Conservation (phyloP, 2,888 invertebrate genomes). For the Pecten maximus region DNA sequence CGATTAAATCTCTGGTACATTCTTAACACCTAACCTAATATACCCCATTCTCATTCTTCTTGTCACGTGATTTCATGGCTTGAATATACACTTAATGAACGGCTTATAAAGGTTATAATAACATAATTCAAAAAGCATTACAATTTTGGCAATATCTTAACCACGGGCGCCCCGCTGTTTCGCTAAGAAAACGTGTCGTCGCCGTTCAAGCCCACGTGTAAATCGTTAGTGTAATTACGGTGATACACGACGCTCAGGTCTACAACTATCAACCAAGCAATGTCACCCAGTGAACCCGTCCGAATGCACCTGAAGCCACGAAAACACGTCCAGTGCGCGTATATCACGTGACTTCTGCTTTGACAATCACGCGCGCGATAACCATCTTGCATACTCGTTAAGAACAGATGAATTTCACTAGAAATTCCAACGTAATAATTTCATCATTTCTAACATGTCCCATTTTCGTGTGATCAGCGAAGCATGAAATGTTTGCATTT, state of each 20-base stretch:
- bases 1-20: too few species aligned
- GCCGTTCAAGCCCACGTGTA: neutral
- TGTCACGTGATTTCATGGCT: neutral
- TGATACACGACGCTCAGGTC: neutral
- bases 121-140: neutral
- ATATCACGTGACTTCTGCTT: slow-evolving; percentile 25
- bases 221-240: neutral
- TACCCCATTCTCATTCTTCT: neutral
- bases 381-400: slow-evolving; percentile 18
- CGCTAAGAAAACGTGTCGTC: neutral
- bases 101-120: neutral
- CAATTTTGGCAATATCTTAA: neutral
- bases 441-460: slow-evolving; percentile 35
- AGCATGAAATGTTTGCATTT: slow-evolving; percentile 30
- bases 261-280: neutral
- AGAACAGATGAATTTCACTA: slow-evolving; percentile 2
- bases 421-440: slow-evolving; percentile 31
- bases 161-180: neutral
- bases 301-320: neutral
- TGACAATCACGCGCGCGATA: neutral
- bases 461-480: neutral
- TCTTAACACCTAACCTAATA: neutral
- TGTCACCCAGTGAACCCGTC: neutral
- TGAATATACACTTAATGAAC: neutral
- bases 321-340: slow-evolving; percentile 6